Evolutionary conservation across 1,140 invertebrate species (phyloP).

Genomic region (Archegozetes longisetosus): DNA sequence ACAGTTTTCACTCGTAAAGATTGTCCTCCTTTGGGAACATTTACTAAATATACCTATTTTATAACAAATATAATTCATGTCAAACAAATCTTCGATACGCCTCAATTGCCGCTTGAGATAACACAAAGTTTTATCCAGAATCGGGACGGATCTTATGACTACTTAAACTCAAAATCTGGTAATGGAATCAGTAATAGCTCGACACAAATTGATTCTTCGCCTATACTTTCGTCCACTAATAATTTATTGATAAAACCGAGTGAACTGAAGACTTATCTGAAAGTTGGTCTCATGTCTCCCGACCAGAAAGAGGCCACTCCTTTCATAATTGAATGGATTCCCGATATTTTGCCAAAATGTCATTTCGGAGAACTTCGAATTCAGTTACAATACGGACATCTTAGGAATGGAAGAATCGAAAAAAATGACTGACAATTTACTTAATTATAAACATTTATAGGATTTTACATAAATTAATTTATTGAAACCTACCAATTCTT

Average conservation of each 20-base stretch:
- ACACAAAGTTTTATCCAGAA: conserved; percentile 23
- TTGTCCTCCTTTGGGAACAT: conserved; percentile 45
- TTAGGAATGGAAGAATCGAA: conserved; percentile 33
- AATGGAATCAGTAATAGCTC: neutral
- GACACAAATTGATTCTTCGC: neutral
- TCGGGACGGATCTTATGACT: neutral
- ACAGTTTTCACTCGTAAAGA: conserved; percentile 40
- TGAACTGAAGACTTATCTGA: conserved; percentile 49
- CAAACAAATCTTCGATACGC: conserved; percentile 56
- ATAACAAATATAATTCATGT: conserved; percentile 55
- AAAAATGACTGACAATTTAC: too few relatives aligned
- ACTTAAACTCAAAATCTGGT: neutral
- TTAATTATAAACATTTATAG: too few relatives aligned
- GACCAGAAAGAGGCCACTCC: conserved; percentile 46
- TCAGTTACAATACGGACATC: conserved; percentile 46
- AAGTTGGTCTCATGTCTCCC: conserved; percentile 43
- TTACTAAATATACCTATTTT: conserved; percentile 55
- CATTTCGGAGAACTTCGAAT: conserved; percentile 48
- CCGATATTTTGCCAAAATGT: conserved; percentile 49
- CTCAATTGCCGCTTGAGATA: conserved; percentile 34
- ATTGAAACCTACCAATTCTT: too few relatives aligned
- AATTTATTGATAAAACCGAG: conserved; percentile 42
- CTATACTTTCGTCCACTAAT: conserved; percentile 24
- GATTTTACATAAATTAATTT: too few relatives aligned
- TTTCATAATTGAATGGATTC: conserved; percentile 59